These are phyloP conservation scores for Misgurnus anguillicaudatus DNA, from an alignment of 2,113 vertebrate species.

Conservation along the genomic window DNA sequence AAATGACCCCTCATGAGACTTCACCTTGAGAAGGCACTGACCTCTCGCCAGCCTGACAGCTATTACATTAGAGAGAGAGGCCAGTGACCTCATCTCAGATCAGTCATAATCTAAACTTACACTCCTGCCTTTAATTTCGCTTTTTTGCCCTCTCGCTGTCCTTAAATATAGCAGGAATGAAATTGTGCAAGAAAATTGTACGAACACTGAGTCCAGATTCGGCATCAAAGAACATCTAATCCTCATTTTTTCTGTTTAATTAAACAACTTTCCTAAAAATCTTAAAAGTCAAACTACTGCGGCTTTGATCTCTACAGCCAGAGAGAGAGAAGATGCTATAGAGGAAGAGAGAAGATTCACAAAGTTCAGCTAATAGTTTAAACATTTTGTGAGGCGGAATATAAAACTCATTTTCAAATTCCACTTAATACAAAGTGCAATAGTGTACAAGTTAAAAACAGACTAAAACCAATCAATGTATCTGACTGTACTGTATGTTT, in stretches of 20 bases:
- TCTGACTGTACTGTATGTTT: too few relatives aligned
- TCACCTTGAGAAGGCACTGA: constrained; percentile 80
- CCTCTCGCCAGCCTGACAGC: constrained; percentile 59
- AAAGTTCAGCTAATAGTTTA: constrained; percentile 55
- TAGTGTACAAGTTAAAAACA: too few relatives aligned
- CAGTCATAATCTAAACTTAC: constrained; percentile 73
- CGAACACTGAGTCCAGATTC: constrained; percentile 59
- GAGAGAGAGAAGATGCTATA: constrained; percentile 53
- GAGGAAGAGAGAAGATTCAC: constrained; percentile 55
- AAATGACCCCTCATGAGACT: constrained; percentile 56
- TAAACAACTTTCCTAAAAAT: constrained; percentile 70
- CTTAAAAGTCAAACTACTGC: constrained; percentile 57
- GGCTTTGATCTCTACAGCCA: constrained; percentile 72
- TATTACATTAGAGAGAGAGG: constrained; percentile 63
- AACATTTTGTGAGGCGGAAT: neutral
- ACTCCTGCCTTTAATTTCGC: constrained; percentile 44
- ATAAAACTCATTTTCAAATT: neutral
- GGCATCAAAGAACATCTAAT: constrained; percentile 72
- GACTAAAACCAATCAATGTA: too few relatives aligned
- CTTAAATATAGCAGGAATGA: constrained; percentile 61
- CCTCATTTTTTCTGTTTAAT: constrained; percentile 68
- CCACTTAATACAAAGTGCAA: neutral
- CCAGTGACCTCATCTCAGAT: constrained; percentile 76
- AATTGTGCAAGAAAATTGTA: constrained; percentile 65
- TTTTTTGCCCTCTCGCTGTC: constrained; percentile 40